Base-by-base conservation (phyloP, 2,113 vertebrate genomes). In the Sclerurus mexicanus region DNA sequence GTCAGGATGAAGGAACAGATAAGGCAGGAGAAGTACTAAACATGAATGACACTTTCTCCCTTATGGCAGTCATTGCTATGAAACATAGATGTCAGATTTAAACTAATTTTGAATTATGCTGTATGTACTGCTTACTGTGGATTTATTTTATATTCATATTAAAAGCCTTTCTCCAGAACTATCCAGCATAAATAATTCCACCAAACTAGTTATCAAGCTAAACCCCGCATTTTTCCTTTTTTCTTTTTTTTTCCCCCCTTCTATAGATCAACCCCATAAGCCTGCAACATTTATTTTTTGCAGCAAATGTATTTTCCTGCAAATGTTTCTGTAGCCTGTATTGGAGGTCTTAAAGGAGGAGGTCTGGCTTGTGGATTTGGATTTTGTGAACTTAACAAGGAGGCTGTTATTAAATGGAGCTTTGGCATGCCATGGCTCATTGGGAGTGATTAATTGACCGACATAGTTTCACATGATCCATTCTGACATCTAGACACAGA, bases 371-470 rank as follows among this genome's bases (percentile, higher is more conserved):
- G 47, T 1, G 73, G 73, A 30, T 95, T 95, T 90, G 77, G 31
- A 71, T 77, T 94, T 95, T 78, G 85, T 56, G 95, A 90, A 91
- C 75, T 80, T 44, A 72, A 91, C 75, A 96, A 94, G 89, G 89
- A 96, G 67, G 86, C 93, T 0, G 85, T 92, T 96, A 96, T 94
- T 96, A 96, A 97, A 96, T 35, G 66, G 89, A 88, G 83, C 93
- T 96, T 97, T 91, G 92, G 97, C 97, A 89, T 0, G 98, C 98
- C 97, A 97, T 97, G 98, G 98, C 97, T 98, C 98, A 98, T 98
- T 98, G 98, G 97, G 90, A 96, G 97, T 98, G 98, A 99, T 98
- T 98, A 98, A 98, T 97, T 97, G 97, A 85, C 97, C n/a, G 96
- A 96, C 94, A 95, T 97, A 97, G 95, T 98, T 98, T 97, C 98